Evolutionary conservation across 1,140 invertebrate species (phyloP).

Genomic region (Nasonia vitripennis): DNA sequence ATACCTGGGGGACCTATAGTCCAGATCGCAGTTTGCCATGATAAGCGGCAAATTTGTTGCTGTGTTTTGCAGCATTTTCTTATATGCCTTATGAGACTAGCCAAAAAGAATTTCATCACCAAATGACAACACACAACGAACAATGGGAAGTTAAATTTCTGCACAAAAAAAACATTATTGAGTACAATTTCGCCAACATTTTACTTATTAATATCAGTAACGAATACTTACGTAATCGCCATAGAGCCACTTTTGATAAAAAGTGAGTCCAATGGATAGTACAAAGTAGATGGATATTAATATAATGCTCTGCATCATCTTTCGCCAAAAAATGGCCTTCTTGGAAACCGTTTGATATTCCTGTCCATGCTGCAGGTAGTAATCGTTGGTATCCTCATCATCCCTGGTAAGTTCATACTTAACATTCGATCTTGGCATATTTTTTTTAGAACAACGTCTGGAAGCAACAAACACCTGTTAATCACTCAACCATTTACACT

Average conservation of each 20-base stretch:
- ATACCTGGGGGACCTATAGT: constrained; percentile 87
- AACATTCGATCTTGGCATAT: constrained; percentile 71
- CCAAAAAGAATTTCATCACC: constrained; percentile 87
- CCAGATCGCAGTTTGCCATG: constrained; percentile 80
- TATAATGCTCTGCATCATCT: constrained; percentile 69
- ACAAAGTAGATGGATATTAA: constrained; percentile 89
- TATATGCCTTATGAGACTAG: constrained; percentile 80
- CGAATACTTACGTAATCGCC: constrained; percentile 79
- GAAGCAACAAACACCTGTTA: constrained; percentile 16
- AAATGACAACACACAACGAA: constrained; percentile 90
- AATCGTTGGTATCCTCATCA: constrained; percentile 68
- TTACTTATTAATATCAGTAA: background rate
- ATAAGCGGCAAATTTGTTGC: constrained; percentile 78
- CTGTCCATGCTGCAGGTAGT: constrained; percentile 65
- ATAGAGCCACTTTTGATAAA: constrained; percentile 95
- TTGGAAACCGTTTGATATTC: constrained; percentile 64
- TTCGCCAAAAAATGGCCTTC: constrained; percentile 63
- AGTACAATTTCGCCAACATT: background rate
- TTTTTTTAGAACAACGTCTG: constrained; percentile 53
- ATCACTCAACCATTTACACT: background rate
- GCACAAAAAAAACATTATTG: constrained; percentile 65
- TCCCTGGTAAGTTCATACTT: constrained; percentile 72
- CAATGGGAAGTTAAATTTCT: constrained; percentile 89
- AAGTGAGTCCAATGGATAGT: constrained; percentile 95
- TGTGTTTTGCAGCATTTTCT: constrained; percentile 79